Percentiles rank a stretch among this genome's conserved stretches.
Evolutionary conservation across 1,140 invertebrate genomes (phyloP).

Genomic region (Saccostrea cuccullata): DNA sequence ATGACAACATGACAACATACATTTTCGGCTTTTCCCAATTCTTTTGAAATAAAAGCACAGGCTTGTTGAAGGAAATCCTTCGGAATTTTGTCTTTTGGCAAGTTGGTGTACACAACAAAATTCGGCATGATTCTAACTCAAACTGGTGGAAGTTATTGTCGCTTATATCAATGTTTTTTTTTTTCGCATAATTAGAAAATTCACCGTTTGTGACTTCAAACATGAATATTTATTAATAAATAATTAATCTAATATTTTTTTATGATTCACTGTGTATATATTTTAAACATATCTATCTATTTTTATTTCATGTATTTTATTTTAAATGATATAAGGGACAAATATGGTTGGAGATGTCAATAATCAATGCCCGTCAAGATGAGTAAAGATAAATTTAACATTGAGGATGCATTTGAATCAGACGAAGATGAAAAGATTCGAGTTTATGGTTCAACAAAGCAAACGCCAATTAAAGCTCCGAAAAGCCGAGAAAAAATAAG

Average conservation of each 20-base stretch:
- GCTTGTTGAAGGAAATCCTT: conserved; percentile 54
- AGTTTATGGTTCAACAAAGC: conserved; percentile 58
- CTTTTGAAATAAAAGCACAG: conserved; percentile 50
- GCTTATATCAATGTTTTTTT: not conserved
- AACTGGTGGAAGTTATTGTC: not conserved
- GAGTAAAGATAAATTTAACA: conserved; percentile 50
- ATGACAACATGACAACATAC: conserved; percentile 43
- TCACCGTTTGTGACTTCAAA: too few species aligned
- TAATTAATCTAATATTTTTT: too few species aligned
- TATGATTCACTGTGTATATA: too few species aligned
- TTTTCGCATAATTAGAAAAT: not conserved
- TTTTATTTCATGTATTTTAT: not conserved
- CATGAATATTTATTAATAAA: too few species aligned
- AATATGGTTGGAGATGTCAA: conserved; percentile 32
- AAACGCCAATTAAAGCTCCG: conserved; percentile 46
- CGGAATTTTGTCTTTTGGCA: conserved; percentile 51
- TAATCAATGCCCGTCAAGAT: conserved; percentile 42
- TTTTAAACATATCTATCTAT: not conserved
- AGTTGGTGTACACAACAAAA: conserved; percentile 55
- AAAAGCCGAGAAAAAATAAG: conserved; percentile 20
- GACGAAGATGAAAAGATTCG: conserved; percentile 62
- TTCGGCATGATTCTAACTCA: conserved; percentile 49
- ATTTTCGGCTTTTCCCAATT: conserved; percentile 57
- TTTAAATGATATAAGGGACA: not conserved
- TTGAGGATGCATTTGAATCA: conserved; percentile 57